Base-by-base conservation (phyloP, 2,113 vertebrate genomes). In the Toxostoma redivivum region DNA sequence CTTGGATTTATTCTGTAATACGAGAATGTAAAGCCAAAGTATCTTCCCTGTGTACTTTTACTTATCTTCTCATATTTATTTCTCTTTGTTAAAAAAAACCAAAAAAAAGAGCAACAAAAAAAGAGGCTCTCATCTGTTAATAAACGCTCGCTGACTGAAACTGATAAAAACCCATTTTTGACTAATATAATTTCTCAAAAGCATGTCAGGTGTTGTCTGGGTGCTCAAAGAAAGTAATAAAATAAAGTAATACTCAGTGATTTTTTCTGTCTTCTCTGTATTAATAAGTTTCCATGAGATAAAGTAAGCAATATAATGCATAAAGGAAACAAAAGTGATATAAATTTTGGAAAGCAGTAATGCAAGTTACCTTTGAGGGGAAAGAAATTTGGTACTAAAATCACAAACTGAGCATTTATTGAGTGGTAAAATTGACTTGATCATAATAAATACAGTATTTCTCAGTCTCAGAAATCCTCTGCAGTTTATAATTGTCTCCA, bases 111-210 rank as follows among this genome's bases (percentile, higher is more conserved):
- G 27, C 51, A 30, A 11, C 28, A 60, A 7, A 8, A 18, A 51
- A 9, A 69, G 22, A 27, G 3, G 7, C 33, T 82, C 10, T 80
- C 35, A 25, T 90, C 94, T 94, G 70, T 80, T 86, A 37, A 3
- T 91, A 96, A 97, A 92, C 38, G 77, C 64, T 90, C 62, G 24
- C 82, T 97, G 95, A 94, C 70, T 97, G 95, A 92, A 97, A 97
- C 92, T 92, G 95, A 84, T 95, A 81, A 82, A 95, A 95, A n/a
- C 7, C 50, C 58, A 12, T 54, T 93, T 90, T 95, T 87, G 51
- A 37, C 64, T 96, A 92, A 96, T 71, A 30, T n/a, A 76, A 91
- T 96, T 97, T 96, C 94, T 96, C 77, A 78, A 86, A 78, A 51
- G 50, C 64, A 57, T 92, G 91, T 96, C 91, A 91, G 45, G 25